phyloP scores from a whole-genome alignment of 1,140 invertebrate genomes.

The Aphelinus certus region DNA sequence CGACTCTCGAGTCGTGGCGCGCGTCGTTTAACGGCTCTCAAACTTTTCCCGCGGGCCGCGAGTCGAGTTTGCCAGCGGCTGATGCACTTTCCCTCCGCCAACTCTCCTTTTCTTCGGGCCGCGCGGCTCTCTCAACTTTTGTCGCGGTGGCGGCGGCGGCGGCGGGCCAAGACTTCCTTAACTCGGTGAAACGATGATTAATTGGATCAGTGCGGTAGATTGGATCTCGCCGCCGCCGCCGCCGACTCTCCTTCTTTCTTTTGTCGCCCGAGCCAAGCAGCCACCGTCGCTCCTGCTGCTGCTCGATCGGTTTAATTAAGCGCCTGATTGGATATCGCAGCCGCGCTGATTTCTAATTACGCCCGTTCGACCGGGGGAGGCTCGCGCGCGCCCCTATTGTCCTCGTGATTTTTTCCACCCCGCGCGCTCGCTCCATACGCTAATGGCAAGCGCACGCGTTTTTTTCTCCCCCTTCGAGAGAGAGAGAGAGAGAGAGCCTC shows the following conservation, averaged over 20 bases:
- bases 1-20: neutral
- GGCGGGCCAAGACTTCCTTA: slow-evolving; percentile 7
- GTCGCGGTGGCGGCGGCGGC: neutral
- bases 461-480: too few species aligned
- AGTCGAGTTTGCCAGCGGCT: neutral
- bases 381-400: neutral
- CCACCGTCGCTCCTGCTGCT: neutral
- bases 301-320: slow-evolving; percentile 29
- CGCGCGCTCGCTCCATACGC: neutral
- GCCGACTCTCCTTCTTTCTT: neutral
- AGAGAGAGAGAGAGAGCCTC: too few species aligned
- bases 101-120: neutral
- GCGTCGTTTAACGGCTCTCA: slow-evolving; percentile 44
- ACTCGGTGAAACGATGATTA: slow-evolving; percentile 30
- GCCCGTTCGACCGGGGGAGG: neutral
- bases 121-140: slow-evolving; percentile 11
- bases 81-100: slow-evolving; percentile 13
- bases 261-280: neutral
- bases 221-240: slow-evolving; percentile 8
- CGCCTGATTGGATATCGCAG: neutral
- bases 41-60: slow-evolving; percentile 42
- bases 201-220: slow-evolving; percentile 35
- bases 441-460: neutral
- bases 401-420: neutral
- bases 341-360: neutral